Conservation (phyloP, 2,113 vertebrate genomes). For the Pica pica region DNA sequence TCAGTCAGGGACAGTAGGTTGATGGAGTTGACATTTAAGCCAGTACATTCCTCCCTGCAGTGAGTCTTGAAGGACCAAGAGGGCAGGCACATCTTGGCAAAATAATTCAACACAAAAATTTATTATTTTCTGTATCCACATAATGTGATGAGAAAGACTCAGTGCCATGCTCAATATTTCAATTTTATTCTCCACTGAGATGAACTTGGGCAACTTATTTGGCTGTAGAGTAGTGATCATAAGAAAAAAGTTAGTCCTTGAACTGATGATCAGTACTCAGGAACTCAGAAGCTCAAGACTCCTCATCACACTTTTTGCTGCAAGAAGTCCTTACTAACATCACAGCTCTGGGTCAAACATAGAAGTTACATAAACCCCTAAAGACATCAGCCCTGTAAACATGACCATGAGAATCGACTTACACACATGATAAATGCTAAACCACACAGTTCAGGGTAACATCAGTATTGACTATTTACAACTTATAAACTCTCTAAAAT, state of each 20-base stretch:
- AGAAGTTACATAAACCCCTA: not conserved
- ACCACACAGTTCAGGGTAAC: not conserved
- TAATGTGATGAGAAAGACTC: not conserved
- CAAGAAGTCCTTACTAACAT: not conserved
- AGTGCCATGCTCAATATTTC: not conserved
- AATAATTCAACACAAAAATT: not conserved
- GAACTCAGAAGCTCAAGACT: not conserved
- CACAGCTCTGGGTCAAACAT: accelerated
- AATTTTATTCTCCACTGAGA: not conserved
- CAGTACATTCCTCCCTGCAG: not conserved
- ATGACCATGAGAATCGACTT: not conserved
- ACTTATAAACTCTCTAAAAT: not conserved
- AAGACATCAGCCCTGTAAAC: not conserved
- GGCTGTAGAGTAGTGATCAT: not conserved
- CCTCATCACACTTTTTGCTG: not conserved
- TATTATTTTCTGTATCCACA: not conserved
- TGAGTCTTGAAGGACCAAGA: not conserved
- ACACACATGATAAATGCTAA: not conserved
- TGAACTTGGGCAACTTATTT: not conserved
- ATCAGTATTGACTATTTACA: not conserved
- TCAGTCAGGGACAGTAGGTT: not conserved
- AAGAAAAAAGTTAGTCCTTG: not conserved
- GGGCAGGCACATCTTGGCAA: not conserved
- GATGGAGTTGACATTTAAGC: not conserved
- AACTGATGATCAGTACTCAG: not conserved